Percentiles rank a stretch among this genome's conserved stretches.
Conservation (phyloP, 2,888 invertebrate species). For the Leucoma salicis region DNA sequence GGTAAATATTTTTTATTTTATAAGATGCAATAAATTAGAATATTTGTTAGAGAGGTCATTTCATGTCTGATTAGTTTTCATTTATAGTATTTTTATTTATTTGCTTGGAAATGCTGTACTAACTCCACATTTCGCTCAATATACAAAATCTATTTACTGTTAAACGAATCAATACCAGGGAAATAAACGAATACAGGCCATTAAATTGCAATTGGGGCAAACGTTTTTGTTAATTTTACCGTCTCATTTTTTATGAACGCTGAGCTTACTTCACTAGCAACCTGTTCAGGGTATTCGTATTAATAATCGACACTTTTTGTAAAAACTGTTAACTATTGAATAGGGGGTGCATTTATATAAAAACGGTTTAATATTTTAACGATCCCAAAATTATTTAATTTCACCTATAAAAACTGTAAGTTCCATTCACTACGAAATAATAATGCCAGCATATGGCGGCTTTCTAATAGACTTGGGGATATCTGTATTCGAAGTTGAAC, state of each 20-base stretch:
- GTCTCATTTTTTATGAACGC: conserved; percentile 9
- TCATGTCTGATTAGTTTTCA: no score
- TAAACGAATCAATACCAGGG: neutral
- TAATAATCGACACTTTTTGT: conserved; percentile 50
- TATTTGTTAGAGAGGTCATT: no score
- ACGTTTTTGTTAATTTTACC: conserved; percentile 27
- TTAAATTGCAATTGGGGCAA: conserved; percentile 9
- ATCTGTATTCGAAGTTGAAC: conserved; percentile 34
- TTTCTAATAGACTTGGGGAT: conserved; percentile 49
- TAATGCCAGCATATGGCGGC: conserved; percentile 59
- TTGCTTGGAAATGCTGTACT: no score
- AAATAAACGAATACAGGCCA: conserved; percentile 1
- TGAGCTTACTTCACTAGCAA: conserved; percentile 7
- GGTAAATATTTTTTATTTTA: no score
- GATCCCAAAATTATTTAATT: conserved; percentile 57
- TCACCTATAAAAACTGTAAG: conserved; percentile 53
- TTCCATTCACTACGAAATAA: conserved; percentile 54
- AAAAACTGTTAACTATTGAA: conserved; percentile 35
- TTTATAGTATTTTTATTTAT: no score
- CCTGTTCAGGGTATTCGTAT: conserved; percentile 23
- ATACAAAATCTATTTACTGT: neutral
- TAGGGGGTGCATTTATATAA: conserved; percentile 32
- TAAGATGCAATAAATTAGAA: no score
- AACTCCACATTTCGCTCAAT: neutral
- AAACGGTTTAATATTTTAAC: conserved; percentile 40